phyloP scores from a whole-genome alignment of 1,140 invertebrate species.

The Diachasmimorpha longicaudata region DNA sequence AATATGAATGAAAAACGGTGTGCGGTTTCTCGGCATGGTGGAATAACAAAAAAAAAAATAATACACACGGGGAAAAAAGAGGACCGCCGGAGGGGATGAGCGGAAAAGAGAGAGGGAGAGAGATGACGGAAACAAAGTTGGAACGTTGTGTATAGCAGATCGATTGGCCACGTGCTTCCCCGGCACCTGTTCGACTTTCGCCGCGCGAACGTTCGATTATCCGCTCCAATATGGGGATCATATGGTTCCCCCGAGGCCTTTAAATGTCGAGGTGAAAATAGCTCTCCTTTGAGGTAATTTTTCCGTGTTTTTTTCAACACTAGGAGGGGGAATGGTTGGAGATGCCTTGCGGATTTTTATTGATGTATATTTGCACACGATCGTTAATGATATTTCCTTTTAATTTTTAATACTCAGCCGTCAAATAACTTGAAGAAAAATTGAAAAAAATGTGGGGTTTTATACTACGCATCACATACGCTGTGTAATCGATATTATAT shows the following conservation, averaged over 20 bases:
- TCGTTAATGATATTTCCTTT: no score
- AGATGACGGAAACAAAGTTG: constrained; percentile 31
- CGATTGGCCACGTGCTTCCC: constrained; percentile 56
- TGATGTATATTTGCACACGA: no score
- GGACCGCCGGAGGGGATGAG: neutral
- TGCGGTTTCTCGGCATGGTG: constrained; percentile 43
- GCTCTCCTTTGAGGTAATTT: neutral
- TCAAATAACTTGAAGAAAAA: no score
- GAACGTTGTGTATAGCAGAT: constrained; percentile 43
- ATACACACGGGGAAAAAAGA: constrained; percentile 9
- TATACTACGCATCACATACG: no score
- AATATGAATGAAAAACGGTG: constrained; percentile 64
- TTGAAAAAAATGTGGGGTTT: no score
- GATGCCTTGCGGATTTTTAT: neutral
- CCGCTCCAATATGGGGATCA: neutral
- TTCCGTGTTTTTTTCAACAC: neutral
- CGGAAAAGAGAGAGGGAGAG: constrained; percentile 33
- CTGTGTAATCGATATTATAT: no score
- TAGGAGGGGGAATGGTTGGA: no score
- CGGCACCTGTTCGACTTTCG: constrained; percentile 55
- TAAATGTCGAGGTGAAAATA: neutral
- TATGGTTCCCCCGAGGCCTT: neutral
- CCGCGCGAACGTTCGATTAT: neutral
- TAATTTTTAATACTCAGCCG: no score
- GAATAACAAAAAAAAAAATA: constrained; percentile 36